phyloP scores from a whole-genome alignment of 2,113 vertebrate genomes.

The Cheilinus undulatus region DNA sequence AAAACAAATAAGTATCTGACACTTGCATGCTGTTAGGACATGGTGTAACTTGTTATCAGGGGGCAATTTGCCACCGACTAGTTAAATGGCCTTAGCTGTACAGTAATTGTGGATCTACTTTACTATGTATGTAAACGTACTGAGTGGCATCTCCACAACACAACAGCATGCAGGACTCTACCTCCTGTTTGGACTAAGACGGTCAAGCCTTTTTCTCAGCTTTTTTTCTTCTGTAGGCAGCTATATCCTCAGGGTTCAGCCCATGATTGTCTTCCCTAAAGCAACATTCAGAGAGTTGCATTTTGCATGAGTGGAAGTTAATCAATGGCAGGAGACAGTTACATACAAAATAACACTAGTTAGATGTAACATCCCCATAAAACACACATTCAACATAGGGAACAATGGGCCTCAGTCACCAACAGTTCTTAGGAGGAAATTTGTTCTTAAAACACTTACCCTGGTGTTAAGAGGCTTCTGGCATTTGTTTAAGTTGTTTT shows the following conservation, averaged over 20 bases:
- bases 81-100: too few relatives aligned
- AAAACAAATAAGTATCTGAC: too few relatives aligned
- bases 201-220: conserved; percentile 86
- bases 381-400: not conserved
- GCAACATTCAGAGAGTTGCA: conserved; percentile 71
- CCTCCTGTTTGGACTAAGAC: conserved; percentile 81
- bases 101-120: too few relatives aligned
- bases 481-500: too few relatives aligned
- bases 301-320: conserved; percentile 28
- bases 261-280: conserved; percentile 89
- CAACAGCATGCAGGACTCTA: conserved; percentile 79
- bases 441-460: too few relatives aligned
- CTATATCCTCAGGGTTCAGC: conserved; percentile 87
- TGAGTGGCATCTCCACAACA: conserved; percentile 53
- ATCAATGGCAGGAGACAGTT: conserved; percentile 5
- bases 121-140: too few relatives aligned
- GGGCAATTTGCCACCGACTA: too few relatives aligned
- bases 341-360: not conserved
- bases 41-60: too few relatives aligned
- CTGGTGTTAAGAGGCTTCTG: too few relatives aligned
- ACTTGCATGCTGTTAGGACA: too few relatives aligned
- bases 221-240: conserved; percentile 89
- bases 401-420: too few relatives aligned
- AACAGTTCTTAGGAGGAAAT: too few relatives aligned
- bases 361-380: not conserved